phyloP scores from a whole-genome alignment of 2,888 invertebrate species.

The Cheilosia urbana region DNA sequence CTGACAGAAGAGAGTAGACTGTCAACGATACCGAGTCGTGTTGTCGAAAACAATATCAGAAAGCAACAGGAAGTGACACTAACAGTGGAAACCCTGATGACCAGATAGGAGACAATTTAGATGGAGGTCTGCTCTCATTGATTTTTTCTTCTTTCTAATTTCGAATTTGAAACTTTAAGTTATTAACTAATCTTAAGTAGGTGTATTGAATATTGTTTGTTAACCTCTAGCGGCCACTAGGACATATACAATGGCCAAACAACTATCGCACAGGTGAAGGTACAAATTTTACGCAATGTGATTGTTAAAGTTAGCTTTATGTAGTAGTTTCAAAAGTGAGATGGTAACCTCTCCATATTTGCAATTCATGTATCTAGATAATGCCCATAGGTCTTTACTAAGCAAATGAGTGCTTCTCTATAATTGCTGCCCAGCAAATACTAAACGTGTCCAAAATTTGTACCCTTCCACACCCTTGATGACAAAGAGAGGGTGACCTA shows the following conservation, averaged over 20 bases:
- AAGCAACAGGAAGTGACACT: conserved; percentile 66
- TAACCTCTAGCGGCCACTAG: conserved; percentile 18
- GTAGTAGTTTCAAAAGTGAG: background rate
- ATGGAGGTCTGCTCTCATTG: background rate
- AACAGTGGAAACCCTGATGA: conserved; percentile 65
- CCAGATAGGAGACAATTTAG: conserved; percentile 83
- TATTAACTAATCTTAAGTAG: background rate
- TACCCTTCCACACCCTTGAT: no score
- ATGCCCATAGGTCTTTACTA: background rate
- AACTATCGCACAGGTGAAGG: conserved; percentile 52
- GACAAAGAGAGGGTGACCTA: no score
- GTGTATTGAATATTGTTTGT: background rate
- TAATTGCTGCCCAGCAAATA: no score
- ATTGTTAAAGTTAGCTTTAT: background rate
- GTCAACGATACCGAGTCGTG: conserved; percentile 31
- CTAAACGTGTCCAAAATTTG: no score
- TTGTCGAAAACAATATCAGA: conserved; percentile 49
- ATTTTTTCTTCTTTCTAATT: background rate
- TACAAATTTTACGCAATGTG: conserved; percentile 45
- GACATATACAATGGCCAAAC: conserved; percentile 70
- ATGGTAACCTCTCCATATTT: background rate
- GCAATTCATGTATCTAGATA: background rate
- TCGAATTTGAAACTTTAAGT: conserved; percentile 4
- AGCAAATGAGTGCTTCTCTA: no score
- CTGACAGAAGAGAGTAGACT: conserved; percentile 78